Evolutionary conservation across 2,888 invertebrate genomes (phyloP), one percentile per base, ranked within the genome.

Genomic region (Xylota sylvarum): DNA sequence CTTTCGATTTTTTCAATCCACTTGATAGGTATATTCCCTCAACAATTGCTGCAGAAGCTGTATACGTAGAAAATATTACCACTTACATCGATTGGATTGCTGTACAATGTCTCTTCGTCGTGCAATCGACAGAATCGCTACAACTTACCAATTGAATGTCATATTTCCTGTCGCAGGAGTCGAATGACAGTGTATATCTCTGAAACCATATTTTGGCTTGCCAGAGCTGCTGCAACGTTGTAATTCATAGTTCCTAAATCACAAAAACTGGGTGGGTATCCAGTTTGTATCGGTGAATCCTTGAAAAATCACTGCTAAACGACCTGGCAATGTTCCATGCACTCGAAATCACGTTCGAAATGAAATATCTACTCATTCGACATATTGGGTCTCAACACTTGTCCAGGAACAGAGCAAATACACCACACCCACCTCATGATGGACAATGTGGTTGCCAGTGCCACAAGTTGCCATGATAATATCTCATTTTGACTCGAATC

Each of bases 381-480:
- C 76, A 77, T 86, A 82, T 86, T 77, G 65, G 60, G 40, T 72
- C 55, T 62, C 77, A 85, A 80, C 70, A 58, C 69, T 74, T 80
- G 72, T 55, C 43, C 35, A 46, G 4, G 40, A n/a, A n/a, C n/a
- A n/a, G n/a, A n/a, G n/a, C n/a, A n/a, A n/a, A 40, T 14, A 10
- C n/a, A 40, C 43, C 43, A 43, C 10, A 46, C 48, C 17, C 46
- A 6, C 19, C 30, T 32, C n/a, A 67, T 79, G 79, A 74, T 43
- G 62, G 62, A 69, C 62, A 73, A 72, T 62, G 69, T 58, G 79
- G 64, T 64, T 64, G 43, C 48, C 55, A 52, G 64, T 83, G 80
- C 80, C 84, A 85, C 84, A 80, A 85, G 84, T 85, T 80, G 80
- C 55, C 58, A 43, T 14, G 46, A 50, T 76, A 70, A 69, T 73